Evolutionary conservation across 1,140 invertebrate genomes (phyloP).

Genomic region (Lethocerus indicus): DNA sequence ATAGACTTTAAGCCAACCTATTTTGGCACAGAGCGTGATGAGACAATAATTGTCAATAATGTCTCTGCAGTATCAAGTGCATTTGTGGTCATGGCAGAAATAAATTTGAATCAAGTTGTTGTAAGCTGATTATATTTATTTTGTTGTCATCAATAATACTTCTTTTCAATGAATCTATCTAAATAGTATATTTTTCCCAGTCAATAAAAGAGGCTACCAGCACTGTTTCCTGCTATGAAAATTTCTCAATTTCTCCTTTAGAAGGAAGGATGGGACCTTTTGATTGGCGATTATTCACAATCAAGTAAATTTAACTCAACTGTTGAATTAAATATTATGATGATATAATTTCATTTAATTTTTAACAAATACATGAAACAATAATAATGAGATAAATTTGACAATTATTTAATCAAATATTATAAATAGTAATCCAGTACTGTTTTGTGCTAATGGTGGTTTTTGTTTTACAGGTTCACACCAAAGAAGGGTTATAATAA

Average conservation of each 20-base stretch:
- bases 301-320: too few species aligned
- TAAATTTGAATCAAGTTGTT: constrained; percentile 15
- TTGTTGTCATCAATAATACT: constrained; percentile 4
- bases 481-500: too few species aligned
- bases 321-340: too few species aligned
- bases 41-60: constrained; percentile 20
- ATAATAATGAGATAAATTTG: too few species aligned
- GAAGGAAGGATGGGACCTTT: constrained; percentile 22
- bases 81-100: constrained; percentile 21
- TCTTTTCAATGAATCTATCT: too few species aligned
- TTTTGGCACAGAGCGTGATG: constrained; percentile 16
- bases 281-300: constrained; percentile 19
- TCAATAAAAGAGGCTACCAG: constrained; percentile 8
- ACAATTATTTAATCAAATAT: too few species aligned
- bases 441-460: too few species aligned
- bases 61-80: constrained; percentile 17
- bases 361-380: too few species aligned
- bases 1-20: constrained; percentile 21
- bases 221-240: constrained; percentile 15
- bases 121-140: constrained; percentile 13
- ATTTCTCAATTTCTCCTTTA: constrained; percentile 19
- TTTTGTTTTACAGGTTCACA: too few species aligned
- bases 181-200: constrained; percentile 10
- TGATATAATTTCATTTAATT: too few species aligned
- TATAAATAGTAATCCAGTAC: too few species aligned